Conservation (phyloP, 2,888 invertebrate species). For the Trichogramma dendrolimi region DNA sequence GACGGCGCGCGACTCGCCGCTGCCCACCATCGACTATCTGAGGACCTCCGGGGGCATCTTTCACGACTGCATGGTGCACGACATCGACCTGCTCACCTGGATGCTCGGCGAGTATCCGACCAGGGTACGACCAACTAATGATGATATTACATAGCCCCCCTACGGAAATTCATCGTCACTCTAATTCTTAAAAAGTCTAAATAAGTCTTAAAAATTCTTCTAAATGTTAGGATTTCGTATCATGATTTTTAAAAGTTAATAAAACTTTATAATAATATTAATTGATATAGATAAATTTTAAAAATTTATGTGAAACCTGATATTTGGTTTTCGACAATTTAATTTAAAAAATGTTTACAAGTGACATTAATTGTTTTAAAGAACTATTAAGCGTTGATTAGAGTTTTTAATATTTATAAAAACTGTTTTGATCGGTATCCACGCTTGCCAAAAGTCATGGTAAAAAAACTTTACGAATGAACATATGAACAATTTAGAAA, state of each 20-base stretch:
- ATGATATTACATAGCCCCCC: neutral
- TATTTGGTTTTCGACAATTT: neutral
- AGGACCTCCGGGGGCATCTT: conserved; percentile 64
- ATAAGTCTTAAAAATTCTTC: neutral
- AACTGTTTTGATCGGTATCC: neutral
- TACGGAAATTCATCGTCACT: too few species aligned
- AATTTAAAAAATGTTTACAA: neutral
- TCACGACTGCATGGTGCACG: conserved; percentile 68
- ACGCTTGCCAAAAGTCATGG: neutral
- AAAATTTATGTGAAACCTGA: too few species aligned
- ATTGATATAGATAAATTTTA: too few species aligned
- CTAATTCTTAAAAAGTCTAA: too few species aligned
- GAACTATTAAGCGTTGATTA: neutral
- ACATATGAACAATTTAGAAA: neutral
- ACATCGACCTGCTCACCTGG: conserved; percentile 66
- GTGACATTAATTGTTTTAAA: too few species aligned
- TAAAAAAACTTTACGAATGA: neutral
- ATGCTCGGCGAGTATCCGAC: conserved; percentile 61
- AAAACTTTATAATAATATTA: neutral
- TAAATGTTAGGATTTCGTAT: neutral
- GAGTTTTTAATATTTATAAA: neutral
- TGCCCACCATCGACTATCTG: conserved; percentile 62
- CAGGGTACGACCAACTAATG: conserved; percentile 56
- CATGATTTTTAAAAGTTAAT: neutral
- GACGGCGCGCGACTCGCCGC: conserved; percentile 63